These are phyloP conservation scores for Lates calcarifer DNA, from an alignment of 2,113 vertebrate species.

Conservation along the genomic window DNA sequence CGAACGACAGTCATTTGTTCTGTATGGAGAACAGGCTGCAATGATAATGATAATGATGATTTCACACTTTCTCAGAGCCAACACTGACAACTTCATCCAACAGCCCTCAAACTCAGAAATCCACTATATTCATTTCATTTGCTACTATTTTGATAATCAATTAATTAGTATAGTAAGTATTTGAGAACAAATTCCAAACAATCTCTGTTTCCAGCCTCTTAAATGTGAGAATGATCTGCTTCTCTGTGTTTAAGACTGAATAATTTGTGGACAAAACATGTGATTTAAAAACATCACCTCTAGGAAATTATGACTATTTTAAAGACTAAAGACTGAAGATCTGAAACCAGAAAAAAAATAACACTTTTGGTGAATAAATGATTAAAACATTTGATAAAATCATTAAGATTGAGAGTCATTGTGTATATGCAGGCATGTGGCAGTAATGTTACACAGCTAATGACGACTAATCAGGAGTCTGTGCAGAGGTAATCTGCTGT, in stretches of 20 bases:
- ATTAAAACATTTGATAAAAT: neutral
- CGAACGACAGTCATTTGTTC: neutral
- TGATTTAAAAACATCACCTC: neutral
- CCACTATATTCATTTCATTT: neutral
- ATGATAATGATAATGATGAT: too few relatives aligned
- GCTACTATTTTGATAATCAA: too few relatives aligned
- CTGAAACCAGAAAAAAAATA: neutral
- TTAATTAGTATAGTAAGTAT: too few relatives aligned
- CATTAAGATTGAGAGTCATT: neutral
- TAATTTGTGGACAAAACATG: too few relatives aligned
- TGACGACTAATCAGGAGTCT: slow-evolving; percentile 10
- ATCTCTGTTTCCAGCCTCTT: neutral
- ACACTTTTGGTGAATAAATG: neutral
- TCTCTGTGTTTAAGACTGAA: too few relatives aligned
- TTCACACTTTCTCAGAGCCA: too few relatives aligned
- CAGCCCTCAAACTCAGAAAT: too few relatives aligned
- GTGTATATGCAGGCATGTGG: neutral
- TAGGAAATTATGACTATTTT: neutral
- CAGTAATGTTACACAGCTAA: neutral
- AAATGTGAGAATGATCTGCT: too few relatives aligned
- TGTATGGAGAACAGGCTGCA: neutral
- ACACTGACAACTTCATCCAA: too few relatives aligned
- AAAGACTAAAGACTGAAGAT: neutral
- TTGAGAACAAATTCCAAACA: too few relatives aligned
- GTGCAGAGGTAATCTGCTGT: slow-evolving; percentile 11